Evolutionary conservation across 2,113 vertebrate species (phyloP).

Genomic region (Meleagris gallopavo): DNA sequence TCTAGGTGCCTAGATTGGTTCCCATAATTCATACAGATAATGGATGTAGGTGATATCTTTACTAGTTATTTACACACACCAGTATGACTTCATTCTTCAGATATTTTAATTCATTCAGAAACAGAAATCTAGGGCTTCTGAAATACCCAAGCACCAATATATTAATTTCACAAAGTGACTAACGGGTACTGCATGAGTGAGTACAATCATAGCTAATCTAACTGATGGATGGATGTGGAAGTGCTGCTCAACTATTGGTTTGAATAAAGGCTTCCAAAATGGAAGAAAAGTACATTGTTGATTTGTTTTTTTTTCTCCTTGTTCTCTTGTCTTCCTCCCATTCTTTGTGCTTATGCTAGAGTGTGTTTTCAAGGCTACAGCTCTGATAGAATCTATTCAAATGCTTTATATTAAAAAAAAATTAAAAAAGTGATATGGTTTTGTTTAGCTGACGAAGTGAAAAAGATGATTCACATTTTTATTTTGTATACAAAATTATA

Average conservation of each 20-base stretch:
- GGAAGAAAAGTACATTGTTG: background rate
- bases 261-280: fast-evolving
- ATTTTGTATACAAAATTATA: background rate
- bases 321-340: background rate
- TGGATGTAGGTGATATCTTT: background rate
- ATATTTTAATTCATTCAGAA: background rate
- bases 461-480: background rate
- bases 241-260: background rate
- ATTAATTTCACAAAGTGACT: background rate
- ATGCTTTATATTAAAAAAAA: background rate
- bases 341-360: background rate
- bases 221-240: background rate
- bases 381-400: background rate
- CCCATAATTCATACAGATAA: background rate
- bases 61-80: background rate
- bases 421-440: fast-evolving
- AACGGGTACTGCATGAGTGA: background rate
- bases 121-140: background rate
- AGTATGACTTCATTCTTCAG: background rate
- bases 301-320: background rate
- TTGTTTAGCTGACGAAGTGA: background rate
- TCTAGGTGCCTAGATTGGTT: background rate
- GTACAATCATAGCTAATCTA: background rate
- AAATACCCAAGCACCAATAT: background rate
- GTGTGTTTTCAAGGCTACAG: fast-evolving